phyloP scores from a whole-genome alignment of 92 coral and sea anemone genomes.

The Porites cylindrica region DNA sequence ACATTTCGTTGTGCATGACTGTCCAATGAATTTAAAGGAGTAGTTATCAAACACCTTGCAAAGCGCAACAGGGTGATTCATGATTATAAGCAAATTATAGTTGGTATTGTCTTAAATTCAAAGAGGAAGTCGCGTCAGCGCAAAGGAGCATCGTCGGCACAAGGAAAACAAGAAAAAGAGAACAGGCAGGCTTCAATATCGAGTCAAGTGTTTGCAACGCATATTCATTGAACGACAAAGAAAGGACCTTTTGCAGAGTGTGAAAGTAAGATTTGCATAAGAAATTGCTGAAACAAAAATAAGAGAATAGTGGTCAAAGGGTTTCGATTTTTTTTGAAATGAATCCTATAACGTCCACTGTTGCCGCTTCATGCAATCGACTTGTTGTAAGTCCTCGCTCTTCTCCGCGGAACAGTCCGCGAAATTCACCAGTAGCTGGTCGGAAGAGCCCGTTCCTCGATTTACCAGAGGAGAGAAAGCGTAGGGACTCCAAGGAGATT shows the following conservation, averaged over 20 bases:
- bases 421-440: constrained; percentile 34
- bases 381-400: constrained; percentile 55
- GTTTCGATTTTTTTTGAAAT: constrained; percentile 28
- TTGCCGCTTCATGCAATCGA: constrained; percentile 64
- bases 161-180: constrained; percentile 9
- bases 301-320: background rate
- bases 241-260: background rate
- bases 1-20: background rate
- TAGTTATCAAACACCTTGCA: background rate
- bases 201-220: background rate
- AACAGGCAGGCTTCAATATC: background rate
- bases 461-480: constrained; percentile 22
- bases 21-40: background rate
- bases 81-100: background rate
- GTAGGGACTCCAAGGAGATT: constrained; percentile 45
- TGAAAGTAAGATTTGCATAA: background rate
- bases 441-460: constrained; percentile 31
- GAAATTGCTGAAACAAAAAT: background rate
- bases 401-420: constrained; percentile 67
- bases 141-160: background rate
- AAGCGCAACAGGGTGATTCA: background rate
- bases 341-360: constrained; percentile 74
- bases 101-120: background rate
- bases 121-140: background rate
- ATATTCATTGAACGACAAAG: background rate